These are phyloP conservation scores for Chitala chitala DNA, from an alignment of 2,113 vertebrate genomes.

Conservation along the genomic window DNA sequence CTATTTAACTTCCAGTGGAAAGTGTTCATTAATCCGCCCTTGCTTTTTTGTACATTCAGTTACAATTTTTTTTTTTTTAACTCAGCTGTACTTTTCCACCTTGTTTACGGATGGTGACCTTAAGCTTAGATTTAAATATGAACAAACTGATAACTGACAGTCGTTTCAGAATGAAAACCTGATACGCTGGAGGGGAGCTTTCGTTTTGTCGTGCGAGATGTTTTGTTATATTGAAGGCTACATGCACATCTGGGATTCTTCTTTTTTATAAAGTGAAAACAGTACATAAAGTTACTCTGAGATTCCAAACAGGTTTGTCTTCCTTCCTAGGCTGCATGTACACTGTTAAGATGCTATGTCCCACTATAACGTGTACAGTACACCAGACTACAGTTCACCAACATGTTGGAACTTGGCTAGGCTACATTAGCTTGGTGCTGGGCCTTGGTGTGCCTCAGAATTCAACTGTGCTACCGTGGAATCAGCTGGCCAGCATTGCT, in stretches of 20 bases:
- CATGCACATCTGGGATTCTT: slow-evolving; percentile 2
- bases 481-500: not conserved
- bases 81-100: slow-evolving; percentile 2
- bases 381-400: not conserved
- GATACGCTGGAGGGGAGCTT: not conserved
- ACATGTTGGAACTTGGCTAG: not conserved
- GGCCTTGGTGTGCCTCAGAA: too few species aligned
- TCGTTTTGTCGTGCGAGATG: not conserved
- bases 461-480: too few species aligned
- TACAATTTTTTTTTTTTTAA: slow-evolving; percentile 13
- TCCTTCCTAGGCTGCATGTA: not conserved
- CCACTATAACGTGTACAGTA: not conserved
- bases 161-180: slow-evolving; percentile 11
- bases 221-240: not conserved
- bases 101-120: not conserved
- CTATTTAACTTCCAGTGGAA: slow-evolving; percentile 63
- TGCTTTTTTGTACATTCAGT: slow-evolving; percentile 22
- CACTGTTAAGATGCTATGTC: not conserved
- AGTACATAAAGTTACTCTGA: not conserved
- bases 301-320: not conserved
- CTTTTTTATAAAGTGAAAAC: not conserved
- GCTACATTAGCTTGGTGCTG: not conserved
- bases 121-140: slow-evolving; percentile 11
- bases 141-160: not conserved
- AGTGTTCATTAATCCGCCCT: slow-evolving; percentile 62